Conservation (phyloP, 2,797 vertebrate genomes). For the Alouatta caraya region DNA sequence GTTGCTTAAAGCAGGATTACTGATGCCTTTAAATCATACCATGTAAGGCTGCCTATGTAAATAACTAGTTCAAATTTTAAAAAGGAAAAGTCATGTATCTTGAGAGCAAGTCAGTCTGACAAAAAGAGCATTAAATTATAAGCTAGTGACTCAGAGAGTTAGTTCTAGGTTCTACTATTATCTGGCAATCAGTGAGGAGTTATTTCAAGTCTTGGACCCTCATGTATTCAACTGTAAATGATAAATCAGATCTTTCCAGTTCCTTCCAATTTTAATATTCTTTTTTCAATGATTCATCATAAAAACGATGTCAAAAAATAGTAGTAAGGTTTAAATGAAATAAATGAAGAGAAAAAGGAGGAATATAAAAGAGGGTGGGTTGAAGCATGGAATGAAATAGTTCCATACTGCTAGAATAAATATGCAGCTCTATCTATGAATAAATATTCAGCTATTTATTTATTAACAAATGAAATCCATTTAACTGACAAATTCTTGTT, state of each 20-base stretch:
- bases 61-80: neutral
- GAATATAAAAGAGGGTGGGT: neutral
- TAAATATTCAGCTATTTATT: neutral
- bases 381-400: neutral
- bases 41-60: neutral
- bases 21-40: neutral
- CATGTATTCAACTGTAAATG: neutral
- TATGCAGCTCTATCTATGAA: neutral
- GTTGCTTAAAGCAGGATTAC: constrained; percentile 11
- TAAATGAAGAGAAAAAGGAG: neutral
- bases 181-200: neutral
- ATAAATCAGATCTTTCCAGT: neutral
- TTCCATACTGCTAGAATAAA: neutral
- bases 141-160: neutral
- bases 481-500: constrained; percentile 46
- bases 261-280: neutral
- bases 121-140: neutral
- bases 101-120: neutral
- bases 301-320: constrained; percentile 18
- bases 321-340: neutral
- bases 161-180: neutral
- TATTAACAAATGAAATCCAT: constrained; percentile 32
- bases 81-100: neutral
- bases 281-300: neutral
- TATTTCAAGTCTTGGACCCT: neutral